These are phyloP conservation scores for Vultur gryphus DNA, from an alignment of 2,797 vertebrate genomes.

Conservation along the genomic window DNA sequence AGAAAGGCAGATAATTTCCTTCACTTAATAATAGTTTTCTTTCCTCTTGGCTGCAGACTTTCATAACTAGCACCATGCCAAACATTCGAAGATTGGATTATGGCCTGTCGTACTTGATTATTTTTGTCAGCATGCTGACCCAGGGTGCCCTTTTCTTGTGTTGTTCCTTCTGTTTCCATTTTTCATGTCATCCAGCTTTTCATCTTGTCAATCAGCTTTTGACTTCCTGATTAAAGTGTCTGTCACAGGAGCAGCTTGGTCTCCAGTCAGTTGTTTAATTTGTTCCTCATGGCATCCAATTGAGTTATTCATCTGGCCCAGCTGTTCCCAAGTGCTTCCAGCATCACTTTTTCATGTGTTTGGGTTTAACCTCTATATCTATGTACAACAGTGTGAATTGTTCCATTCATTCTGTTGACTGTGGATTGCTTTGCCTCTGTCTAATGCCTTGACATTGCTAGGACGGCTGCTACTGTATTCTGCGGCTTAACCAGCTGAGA, in stretches of 20 bases:
- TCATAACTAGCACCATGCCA: conserved; percentile 78
- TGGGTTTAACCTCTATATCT: conserved; percentile 82
- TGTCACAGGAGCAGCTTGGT: conserved; percentile 80
- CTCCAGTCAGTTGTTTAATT: conserved; percentile 83
- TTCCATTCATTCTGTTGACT: conserved; percentile 76
- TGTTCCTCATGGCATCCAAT: conserved; percentile 85
- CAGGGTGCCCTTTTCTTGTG: conserved; percentile 80
- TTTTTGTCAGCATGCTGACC: conserved; percentile 84
- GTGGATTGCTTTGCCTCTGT: conserved; percentile 58
- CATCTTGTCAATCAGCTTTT: conserved; percentile 87
- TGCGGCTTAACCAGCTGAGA: conserved; percentile 44
- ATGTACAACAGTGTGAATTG: conserved; percentile 74
- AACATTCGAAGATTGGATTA: conserved; percentile 80
- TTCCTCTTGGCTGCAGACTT: conserved; percentile 77
- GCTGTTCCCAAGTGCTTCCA: conserved; percentile 83
- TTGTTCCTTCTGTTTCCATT: conserved; percentile 85
- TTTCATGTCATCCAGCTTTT: conserved; percentile 86
- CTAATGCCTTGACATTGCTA: conserved; percentile 62
- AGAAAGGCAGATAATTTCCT: conserved; percentile 76
- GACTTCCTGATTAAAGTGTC: conserved; percentile 87
- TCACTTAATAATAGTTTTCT: conserved; percentile 79
- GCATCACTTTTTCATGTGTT: conserved; percentile 79
- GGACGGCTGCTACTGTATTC: conserved; percentile 54
- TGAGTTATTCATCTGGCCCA: conserved; percentile 83
- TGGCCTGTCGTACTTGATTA: conserved; percentile 82